phyloP scores from a whole-genome alignment of 2,797 vertebrate species.

The Mormyrops boulengeri region DNA sequence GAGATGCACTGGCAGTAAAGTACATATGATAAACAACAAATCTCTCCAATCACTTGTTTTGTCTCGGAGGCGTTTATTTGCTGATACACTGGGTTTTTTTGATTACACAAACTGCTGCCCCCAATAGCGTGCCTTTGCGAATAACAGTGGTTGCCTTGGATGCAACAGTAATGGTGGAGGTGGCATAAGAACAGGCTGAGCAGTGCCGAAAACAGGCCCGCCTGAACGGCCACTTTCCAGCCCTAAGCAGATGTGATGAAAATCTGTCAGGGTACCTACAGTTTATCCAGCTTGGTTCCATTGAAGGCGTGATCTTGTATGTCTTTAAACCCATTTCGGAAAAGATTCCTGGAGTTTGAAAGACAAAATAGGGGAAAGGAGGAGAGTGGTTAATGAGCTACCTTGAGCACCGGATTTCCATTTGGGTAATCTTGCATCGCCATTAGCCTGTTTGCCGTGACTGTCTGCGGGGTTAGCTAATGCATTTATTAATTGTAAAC shows the following conservation, averaged over 20 bases:
- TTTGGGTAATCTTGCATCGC: background rate
- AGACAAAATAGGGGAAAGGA: constrained; percentile 16
- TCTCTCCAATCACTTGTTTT: constrained; percentile 56
- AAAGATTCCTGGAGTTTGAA: constrained; percentile 66
- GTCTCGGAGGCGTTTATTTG: constrained; percentile 51
- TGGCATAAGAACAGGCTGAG: background rate
- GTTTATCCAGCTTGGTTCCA: constrained; percentile 73
- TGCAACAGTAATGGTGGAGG: background rate
- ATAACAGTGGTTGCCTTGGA: constrained; percentile 22
- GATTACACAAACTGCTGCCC: constrained; percentile 36
- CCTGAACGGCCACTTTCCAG: background rate
- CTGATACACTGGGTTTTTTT: constrained; percentile 48
- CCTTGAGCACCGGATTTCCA: background rate
- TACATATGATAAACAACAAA: constrained; percentile 42
- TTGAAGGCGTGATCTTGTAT: constrained; percentile 83
- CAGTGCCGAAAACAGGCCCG: background rate
- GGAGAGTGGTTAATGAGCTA: background rate
- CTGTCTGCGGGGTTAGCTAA: background rate
- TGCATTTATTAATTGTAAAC: background rate
- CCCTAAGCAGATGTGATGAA: background rate
- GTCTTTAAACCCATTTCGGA: constrained; percentile 81
- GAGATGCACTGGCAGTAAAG: background rate
- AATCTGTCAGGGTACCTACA: constrained; percentile 64
- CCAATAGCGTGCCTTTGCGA: background rate
- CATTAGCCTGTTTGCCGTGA: background rate